Evolutionary conservation across 2,113 vertebrate genomes (phyloP).

Genomic region (Calidris pugnax): DNA sequence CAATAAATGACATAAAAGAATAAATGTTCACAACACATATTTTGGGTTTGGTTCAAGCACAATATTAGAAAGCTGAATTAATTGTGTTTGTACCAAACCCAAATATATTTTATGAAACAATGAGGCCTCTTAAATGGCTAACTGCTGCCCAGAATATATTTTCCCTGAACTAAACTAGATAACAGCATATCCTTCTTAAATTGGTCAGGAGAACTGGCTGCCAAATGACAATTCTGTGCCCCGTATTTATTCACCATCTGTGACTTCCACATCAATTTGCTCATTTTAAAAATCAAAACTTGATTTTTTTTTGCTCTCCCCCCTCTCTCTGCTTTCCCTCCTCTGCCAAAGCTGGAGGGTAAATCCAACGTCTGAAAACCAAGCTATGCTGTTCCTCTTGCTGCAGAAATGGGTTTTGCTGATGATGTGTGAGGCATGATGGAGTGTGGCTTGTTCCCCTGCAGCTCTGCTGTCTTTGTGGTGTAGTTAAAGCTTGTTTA

Average conservation of each 20-base stretch:
- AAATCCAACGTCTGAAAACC: background rate
- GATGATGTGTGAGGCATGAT: background rate
- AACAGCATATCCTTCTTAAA: constrained; percentile 54
- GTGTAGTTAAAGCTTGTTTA: background rate
- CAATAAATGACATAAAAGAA: constrained; percentile 12
- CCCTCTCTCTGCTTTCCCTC: background rate
- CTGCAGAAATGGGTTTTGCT: background rate
- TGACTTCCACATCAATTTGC: constrained; percentile 55
- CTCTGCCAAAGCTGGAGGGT: constrained; percentile 1
- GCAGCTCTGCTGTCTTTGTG: background rate
- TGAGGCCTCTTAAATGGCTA: constrained; percentile 51
- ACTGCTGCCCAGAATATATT: constrained; percentile 62
- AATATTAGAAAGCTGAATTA: constrained; percentile 60
- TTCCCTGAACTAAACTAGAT: constrained; percentile 38
- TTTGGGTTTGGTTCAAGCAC: constrained; percentile 50
- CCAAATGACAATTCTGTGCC: constrained; percentile 35
- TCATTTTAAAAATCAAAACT: constrained; percentile 51
- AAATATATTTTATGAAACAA: constrained; percentile 66
- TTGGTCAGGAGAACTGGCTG: constrained; percentile 39
- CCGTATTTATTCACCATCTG: constrained; percentile 63
- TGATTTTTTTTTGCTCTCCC: background rate
- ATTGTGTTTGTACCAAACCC: constrained; percentile 59
- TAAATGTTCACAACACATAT: constrained; percentile 7
- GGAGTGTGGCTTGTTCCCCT: background rate
- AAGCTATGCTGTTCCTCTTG: background rate